Percentiles rank a stretch among this genome's conserved stretches.
Evolutionary conservation across 2,113 vertebrate species (phyloP).

Genomic region (Labeo catla): DNA sequence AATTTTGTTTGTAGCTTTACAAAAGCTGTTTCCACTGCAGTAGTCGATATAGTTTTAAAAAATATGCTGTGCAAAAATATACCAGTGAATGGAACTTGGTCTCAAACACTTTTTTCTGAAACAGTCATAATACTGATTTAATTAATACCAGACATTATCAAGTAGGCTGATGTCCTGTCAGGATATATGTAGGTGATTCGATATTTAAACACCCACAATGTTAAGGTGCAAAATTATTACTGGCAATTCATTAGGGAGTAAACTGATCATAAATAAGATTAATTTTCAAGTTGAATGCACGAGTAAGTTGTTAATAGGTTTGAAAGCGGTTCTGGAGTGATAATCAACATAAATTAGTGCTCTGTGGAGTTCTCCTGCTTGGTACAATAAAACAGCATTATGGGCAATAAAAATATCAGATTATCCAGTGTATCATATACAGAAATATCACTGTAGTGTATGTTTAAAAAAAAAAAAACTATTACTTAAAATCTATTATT

Average conservation of each 20-base stretch:
- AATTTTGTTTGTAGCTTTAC: neutral
- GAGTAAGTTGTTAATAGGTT: conserved; percentile 4
- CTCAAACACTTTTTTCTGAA: neutral
- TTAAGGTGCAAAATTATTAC: conserved; percentile 27
- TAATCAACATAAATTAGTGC: conserved; percentile 28
- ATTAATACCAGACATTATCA: conserved; percentile 20
- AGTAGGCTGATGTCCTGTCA: neutral
- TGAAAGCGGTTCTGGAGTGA: neutral
- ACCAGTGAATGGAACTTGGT: neutral
- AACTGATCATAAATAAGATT: conserved; percentile 15
- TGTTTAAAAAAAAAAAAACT: neutral
- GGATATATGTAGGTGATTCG: neutral
- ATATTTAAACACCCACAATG: neutral
- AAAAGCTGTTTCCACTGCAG: neutral
- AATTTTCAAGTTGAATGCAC: neutral
- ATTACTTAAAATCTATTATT: neutral
- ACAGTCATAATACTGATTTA: conserved; percentile 24
- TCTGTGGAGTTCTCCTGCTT: conserved; percentile 1
- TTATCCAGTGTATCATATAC: neutral
- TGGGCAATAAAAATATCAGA: neutral
- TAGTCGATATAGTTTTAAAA: neutral
- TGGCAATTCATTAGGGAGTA: conserved; percentile 6
- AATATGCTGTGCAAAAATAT: conserved; percentile 8
- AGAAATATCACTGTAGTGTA: conserved; percentile 9
- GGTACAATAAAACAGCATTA: neutral